Evolutionary conservation across 2,888 invertebrate species (phyloP), one percentile per base, ranked within the genome.

Genomic region (Aporophyla lueneburgensis): DNA sequence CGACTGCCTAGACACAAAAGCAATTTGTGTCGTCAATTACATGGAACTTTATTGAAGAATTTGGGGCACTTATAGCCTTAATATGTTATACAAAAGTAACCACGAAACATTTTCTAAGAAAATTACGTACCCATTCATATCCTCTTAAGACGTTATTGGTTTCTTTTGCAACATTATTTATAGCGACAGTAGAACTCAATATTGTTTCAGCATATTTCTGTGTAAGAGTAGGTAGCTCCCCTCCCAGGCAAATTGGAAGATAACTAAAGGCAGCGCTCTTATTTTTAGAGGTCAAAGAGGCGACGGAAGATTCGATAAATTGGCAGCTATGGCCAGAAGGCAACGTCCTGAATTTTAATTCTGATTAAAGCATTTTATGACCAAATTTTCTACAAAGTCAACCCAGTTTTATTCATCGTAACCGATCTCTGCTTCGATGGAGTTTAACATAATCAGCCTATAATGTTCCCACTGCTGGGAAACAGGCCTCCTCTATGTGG

Each of bases 11-110:
- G 70, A 86, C 74, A 80, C 65, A 84, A 69, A 84, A 70, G 65
- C 74, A 81, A 85, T 85, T 84, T 74, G 79, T 86, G 58, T 76
- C 71, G 63, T 77, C 79, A 76, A 84, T 83, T 79, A 84, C 73
- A 16, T 69, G 59, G 61, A 65, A 76, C 46, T 85, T 78, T 85
- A 78, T 81, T 62, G 61, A 72, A 74, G 62, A 77, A 73, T 85
- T 76, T 63, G 61, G 63, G 54, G 5, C 24, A 65, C 46, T 72
- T 74, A 59, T 58, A 24, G 65, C 69, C 68, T 53, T 73, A 58
- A 76, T 65, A 73, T 68, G 6, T 71, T 79, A 27, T 65, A 69
- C 68, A 62, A 46, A 62, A 66, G 56, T 59, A 59, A 33, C 58
- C 51, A 40, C 54, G 21, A 51, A 51, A 58, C 71, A 68, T 68